Evolutionary conservation across 2,888 invertebrate genomes (phyloP), one percentile per base, ranked within the genome.

Genomic region (Lasioglossum lativentre): DNA sequence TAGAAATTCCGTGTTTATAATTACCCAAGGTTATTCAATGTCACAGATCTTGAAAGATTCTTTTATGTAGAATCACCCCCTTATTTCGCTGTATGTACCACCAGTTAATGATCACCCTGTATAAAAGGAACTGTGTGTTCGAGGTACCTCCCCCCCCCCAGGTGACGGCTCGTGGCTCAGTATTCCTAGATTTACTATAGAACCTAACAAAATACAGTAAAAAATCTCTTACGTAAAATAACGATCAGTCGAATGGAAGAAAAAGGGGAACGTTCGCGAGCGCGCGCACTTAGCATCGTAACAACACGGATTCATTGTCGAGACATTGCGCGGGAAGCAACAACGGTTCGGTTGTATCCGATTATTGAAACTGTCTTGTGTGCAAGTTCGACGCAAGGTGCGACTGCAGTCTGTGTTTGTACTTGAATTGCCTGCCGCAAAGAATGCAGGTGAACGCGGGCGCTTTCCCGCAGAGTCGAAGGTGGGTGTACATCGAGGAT

Each of bases 391-490:
- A 89, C 23, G 75, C 92, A n/a, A 94, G 89, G 77, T 94, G 93
- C 23, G 93, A 93, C 71, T 93, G 91, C 14, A 95, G 85, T 75
- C 93, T 93, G 82, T 94, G 93, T 70, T 95, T 95, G 82, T 94
- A 93, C 80, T 95, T 94, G 87, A 94, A 94, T 74, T 91, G 90
- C 74, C 92, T 95, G 38, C 93, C 93, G 86, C 95, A 95, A 47
- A 93, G 90, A 23, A 92, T 91, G 85, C 95, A 95, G 12, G 87
- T 87, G 90, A 95, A 95, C 89, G 93, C 93, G 56, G 94, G 93
- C 79, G 94, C 94, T 86, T 95, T 94, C 30, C 95, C 95, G 82
- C 95, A 95, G 16, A 91, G 82, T 59, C 91, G 90, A 23, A 92
- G 90, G 80, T 95, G 94, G 30, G 92, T 92, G 82, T 93, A 93